Evolutionary conservation across 2,888 invertebrate species (phyloP), one percentile per base, ranked within the genome.

Genomic region (Drosophila putrida): DNA sequence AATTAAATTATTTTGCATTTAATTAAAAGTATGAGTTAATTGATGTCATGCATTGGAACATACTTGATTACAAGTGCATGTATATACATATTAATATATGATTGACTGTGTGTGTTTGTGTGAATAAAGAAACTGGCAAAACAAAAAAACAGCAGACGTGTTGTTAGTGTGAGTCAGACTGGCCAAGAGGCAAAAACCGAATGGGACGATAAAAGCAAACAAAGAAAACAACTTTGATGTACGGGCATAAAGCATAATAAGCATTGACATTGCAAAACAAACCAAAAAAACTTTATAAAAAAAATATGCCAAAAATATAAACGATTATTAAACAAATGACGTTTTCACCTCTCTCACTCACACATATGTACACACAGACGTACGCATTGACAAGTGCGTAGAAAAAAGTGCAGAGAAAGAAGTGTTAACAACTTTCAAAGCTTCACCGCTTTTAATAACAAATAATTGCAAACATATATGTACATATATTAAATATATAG

Each of bases 141-240:
- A 57, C 27, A 35, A 68, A 49, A 46, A 59, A 44, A 44, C 64
- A 44, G 44, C 72, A 61, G 51, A 36, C 9, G 50, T 13, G 41
- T 62, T 75, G 57, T 68, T 69, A 38, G 66, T 76, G 78, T 83
- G 89, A 83, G 75, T 83, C 84, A 78, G 68, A 57, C 67, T 61
- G 58, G 39, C 49, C 57, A 54, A 71, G 49, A 71, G 76, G 67
- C 71, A 75, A 65, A 60, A 59, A 64, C 49, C 60, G 80, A 87
- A 87, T 67, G 43, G 43, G 49, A 58, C 71, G 84, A 84, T 70
- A 80, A 88, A 84, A 88, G 84, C 87, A 85, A 88, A 85, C 74
- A 79, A 78, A 63, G 60, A 67, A 85, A 88, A 71, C 75, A 83
- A 82, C 38, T 47, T 55, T 59, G 62, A 73, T 71, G 74, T 60